These are phyloP conservation scores for Novumbra hubbsi DNA, from an alignment of 2,797 vertebrate genomes.

Conservation along the genomic window DNA sequence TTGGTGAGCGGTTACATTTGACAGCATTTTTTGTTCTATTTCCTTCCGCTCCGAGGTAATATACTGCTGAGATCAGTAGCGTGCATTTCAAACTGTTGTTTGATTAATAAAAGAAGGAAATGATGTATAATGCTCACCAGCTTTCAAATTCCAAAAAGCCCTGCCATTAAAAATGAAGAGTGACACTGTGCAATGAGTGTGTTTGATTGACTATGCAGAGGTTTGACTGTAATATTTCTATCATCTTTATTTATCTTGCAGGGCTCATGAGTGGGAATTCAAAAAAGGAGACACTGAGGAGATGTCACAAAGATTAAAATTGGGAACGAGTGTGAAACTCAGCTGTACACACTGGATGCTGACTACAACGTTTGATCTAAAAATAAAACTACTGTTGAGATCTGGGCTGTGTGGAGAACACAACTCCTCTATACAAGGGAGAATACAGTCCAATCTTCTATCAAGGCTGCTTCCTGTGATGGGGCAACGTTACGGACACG, in stretches of 20 bases:
- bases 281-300: constrained; percentile 64
- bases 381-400: constrained; percentile 62
- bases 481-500: constrained; percentile 40
- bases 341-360: constrained; percentile 65
- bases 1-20: constrained; percentile 56
- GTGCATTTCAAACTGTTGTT: constrained; percentile 74
- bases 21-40: constrained; percentile 67
- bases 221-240: constrained; percentile 70
- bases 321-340: constrained; percentile 64
- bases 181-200: constrained; percentile 69
- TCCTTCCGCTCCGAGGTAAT: constrained; percentile 64
- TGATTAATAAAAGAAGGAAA: constrained; percentile 80
- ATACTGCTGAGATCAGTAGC: constrained; percentile 70
- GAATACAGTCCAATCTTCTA: constrained; percentile 57
- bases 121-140: constrained; percentile 64
- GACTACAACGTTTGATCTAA: constrained; percentile 76
- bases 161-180: constrained; percentile 74
- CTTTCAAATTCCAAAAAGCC: constrained; percentile 60
- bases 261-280: constrained; percentile 61
- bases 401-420: constrained; percentile 65
- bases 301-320: constrained; percentile 73
- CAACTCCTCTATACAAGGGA: constrained; percentile 61
- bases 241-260: constrained; percentile 71
- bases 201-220: constrained; percentile 72
- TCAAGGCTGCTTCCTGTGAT: constrained; percentile 63